These are phyloP conservation scores for Asbolus verrucosus DNA, from an alignment of 1,140 invertebrate genomes.

Conservation along the genomic window DNA sequence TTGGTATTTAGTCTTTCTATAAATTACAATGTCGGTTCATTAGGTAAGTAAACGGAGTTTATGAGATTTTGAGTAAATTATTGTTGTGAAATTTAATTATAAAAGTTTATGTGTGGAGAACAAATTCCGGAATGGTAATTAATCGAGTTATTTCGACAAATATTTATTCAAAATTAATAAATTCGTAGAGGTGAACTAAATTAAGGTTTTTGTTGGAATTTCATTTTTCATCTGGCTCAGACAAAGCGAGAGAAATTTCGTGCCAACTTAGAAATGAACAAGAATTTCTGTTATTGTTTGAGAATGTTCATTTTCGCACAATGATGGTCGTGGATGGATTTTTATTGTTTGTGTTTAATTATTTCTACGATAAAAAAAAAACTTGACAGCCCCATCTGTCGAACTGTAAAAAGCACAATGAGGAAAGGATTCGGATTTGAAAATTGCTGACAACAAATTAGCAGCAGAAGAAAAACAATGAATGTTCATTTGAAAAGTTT, in stretches of 20 bases:
- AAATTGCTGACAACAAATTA: constrained; percentile 44
- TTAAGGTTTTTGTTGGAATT: not conserved
- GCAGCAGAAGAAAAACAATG: constrained; percentile 28
- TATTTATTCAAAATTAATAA: too few relatives aligned
- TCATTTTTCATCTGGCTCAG: too few relatives aligned
- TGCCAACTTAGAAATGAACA: too few relatives aligned
- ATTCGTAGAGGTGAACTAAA: too few relatives aligned
- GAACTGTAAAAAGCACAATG: constrained; percentile 16
- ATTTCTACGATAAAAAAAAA: constrained; percentile 9
- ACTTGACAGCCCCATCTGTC: not conserved
- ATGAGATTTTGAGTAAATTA: constrained; percentile 3
- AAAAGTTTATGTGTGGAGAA: not conserved
- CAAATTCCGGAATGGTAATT: not conserved
- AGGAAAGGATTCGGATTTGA: constrained; percentile 24
- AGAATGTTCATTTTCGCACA: too few relatives aligned
- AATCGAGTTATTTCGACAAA: not conserved
- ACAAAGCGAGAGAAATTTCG: too few relatives aligned
- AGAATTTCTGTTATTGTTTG: too few relatives aligned
- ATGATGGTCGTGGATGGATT: too few relatives aligned
- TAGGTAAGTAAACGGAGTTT: constrained; percentile 10
- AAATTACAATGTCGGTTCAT: constrained; percentile 13
- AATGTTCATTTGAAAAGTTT: constrained; percentile 45
- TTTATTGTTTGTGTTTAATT: constrained; percentile 25
- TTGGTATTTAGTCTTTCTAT: constrained; percentile 4
- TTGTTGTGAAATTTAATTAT: constrained; percentile 8